phyloP scores from a whole-genome alignment of 23 tunicate species.

The Oikopleura vanhoeffeni region DNA sequence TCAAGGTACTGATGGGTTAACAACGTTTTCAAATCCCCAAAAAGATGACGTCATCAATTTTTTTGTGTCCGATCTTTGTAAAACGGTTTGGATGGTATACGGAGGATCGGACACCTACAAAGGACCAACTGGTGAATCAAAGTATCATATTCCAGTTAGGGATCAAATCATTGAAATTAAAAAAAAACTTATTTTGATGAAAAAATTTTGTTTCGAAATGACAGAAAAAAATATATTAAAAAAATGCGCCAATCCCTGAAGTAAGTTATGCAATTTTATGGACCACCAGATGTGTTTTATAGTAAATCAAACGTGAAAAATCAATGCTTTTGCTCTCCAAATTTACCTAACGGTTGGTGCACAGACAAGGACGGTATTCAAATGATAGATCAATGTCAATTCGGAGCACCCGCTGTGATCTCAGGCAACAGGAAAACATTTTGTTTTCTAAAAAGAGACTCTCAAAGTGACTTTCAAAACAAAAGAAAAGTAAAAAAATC shows the following conservation, averaged over 20 bases:
- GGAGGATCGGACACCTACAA: not conserved
- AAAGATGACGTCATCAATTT: not conserved
- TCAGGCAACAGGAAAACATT: not conserved
- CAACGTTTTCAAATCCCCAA: not conserved
- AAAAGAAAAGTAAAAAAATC: too few relatives aligned
- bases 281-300: not conserved
- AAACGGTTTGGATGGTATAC: not conserved
- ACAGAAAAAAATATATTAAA: too few relatives aligned
- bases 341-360: slow-evolving; percentile 10
- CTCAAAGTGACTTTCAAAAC: too few relatives aligned
- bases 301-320: not conserved
- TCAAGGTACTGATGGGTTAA: not conserved
- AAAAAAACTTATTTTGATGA: too few relatives aligned
- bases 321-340: not conserved
- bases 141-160: not conserved
- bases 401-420: not conserved
- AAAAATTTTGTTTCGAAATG: too few relatives aligned
- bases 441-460: too few relatives aligned
- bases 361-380: not conserved
- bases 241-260: too few relatives aligned
- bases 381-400: not conserved
- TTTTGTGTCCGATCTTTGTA: not conserved
- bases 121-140: not conserved
- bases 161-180: too few relatives aligned
- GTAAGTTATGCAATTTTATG: too few relatives aligned